Percentiles rank a stretch among this genome's conserved stretches.
phyloP scores from a whole-genome alignment of 2,797 vertebrate species.

The Nannoperca obscura region DNA sequence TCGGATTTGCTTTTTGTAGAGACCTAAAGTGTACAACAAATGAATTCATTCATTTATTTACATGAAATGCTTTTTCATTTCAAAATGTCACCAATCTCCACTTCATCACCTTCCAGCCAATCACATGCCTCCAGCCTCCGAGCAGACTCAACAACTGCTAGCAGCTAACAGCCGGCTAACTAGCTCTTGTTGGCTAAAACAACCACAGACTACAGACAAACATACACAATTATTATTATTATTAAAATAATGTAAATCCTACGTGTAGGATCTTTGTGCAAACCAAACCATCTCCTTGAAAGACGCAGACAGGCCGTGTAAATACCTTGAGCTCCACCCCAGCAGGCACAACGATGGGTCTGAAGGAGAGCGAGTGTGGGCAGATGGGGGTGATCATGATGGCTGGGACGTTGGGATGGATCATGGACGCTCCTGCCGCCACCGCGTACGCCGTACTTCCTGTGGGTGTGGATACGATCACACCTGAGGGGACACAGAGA shows the following conservation, averaged over 20 bases:
- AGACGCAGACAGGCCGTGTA: background rate
- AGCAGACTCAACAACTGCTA: too few species aligned
- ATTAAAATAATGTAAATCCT: background rate
- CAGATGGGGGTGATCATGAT: constrained; percentile 91
- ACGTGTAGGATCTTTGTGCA: background rate
- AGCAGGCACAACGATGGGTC: constrained; percentile 89
- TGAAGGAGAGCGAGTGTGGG: constrained; percentile 89
- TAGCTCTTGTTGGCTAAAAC: too few species aligned
- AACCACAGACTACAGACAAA: background rate
- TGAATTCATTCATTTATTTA: too few species aligned
- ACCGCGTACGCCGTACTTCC: constrained; percentile 89
- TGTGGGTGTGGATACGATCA: constrained; percentile 89
- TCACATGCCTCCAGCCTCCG: background rate
- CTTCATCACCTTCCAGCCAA: background rate
- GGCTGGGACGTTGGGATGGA: constrained; percentile 89
- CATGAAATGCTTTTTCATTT: background rate
- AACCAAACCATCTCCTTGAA: background rate
- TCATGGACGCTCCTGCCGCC: constrained; percentile 89
- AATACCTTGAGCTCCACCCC: constrained; percentile 87
- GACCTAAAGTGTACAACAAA: background rate
- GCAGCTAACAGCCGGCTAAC: too few species aligned
- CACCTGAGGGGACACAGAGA: constrained; percentile 72
- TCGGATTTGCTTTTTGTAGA: background rate
- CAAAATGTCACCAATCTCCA: background rate
- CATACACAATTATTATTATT: background rate